Evolutionary conservation across 2,113 vertebrate genomes (phyloP).

Genomic region (Gadus macrocephalus): DNA sequence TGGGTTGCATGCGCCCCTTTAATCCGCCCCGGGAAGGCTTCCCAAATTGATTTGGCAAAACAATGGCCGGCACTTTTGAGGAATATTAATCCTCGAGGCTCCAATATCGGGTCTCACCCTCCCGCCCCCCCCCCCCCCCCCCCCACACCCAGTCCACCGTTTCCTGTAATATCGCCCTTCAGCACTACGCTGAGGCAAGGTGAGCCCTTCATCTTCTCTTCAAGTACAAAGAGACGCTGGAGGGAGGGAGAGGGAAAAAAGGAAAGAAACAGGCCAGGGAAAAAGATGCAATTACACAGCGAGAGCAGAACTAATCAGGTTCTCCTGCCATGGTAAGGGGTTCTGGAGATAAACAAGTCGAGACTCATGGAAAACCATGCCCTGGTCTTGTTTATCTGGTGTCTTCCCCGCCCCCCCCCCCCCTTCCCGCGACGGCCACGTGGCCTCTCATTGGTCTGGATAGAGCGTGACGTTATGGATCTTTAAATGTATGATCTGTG

Average conservation of each 20-base stretch:
- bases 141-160: slow-evolving; percentile 19
- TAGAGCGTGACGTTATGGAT: too few species aligned
- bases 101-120: slow-evolving; percentile 55
- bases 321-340: too few species aligned
- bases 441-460: too few species aligned
- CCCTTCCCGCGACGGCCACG: too few species aligned
- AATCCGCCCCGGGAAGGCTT: slow-evolving; percentile 70
- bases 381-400: too few species aligned
- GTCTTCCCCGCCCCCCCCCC: too few species aligned
- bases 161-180: slow-evolving; percentile 69
- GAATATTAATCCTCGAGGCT: slow-evolving; percentile 75
- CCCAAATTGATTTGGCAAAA: slow-evolving; percentile 77
- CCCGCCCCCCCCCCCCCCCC: slow-evolving; percentile 25
- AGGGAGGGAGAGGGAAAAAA: slow-evolving; percentile 26
- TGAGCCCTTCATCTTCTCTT: slow-evolving; percentile 68
- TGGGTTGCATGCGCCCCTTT: slow-evolving; percentile 58
- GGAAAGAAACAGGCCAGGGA: slow-evolving; percentile 18
- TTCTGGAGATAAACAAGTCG: too few species aligned
- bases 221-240: slow-evolving; percentile 47
- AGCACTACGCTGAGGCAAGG: slow-evolving; percentile 63
- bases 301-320: too few species aligned
- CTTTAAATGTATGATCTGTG: too few species aligned
- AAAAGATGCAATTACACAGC: too few species aligned
- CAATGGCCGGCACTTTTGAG: slow-evolving; percentile 69
- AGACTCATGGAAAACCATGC: too few species aligned